A percentile compares a stretch with the other conserved stretches of the same genome.
Evolutionary conservation across 2,797 vertebrate species (phyloP).

Genomic region (Glossophaga mutica): DNA sequence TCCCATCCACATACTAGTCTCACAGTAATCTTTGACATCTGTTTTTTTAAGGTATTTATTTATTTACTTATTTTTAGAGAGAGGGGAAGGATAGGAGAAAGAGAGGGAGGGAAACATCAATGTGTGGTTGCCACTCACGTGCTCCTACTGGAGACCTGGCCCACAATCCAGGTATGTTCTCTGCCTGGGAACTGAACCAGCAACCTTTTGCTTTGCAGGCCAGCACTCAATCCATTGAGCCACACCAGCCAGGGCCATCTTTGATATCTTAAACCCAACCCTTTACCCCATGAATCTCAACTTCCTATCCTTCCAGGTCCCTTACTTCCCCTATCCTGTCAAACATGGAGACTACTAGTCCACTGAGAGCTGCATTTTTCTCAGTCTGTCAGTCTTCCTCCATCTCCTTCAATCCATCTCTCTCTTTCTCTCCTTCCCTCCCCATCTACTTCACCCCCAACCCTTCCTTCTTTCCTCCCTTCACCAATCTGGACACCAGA

Average conservation of each 20-base stretch:
- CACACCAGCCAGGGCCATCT: background rate
- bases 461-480: background rate
- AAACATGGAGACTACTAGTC: background rate
- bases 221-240: no score
- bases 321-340: background rate
- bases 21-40: background rate
- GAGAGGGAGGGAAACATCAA: no score
- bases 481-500: background rate
- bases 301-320: background rate
- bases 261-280: background rate
- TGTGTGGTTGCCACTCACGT: no score
- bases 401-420: no score
- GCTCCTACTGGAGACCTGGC: no score
- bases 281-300: background rate
- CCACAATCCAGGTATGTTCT: no score
- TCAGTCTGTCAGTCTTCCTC: background rate
- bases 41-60: no score
- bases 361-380: background rate
- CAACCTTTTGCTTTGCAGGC: no score
- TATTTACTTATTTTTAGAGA: no score
- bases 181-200: no score
- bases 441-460: background rate
- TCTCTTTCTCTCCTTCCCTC: background rate
- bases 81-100: no score
- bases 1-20: background rate